Percentiles rank a stretch among this genome's conserved stretches.
Conservation (phyloP, 2,113 vertebrate species). For the Laticauda laticaudata region DNA sequence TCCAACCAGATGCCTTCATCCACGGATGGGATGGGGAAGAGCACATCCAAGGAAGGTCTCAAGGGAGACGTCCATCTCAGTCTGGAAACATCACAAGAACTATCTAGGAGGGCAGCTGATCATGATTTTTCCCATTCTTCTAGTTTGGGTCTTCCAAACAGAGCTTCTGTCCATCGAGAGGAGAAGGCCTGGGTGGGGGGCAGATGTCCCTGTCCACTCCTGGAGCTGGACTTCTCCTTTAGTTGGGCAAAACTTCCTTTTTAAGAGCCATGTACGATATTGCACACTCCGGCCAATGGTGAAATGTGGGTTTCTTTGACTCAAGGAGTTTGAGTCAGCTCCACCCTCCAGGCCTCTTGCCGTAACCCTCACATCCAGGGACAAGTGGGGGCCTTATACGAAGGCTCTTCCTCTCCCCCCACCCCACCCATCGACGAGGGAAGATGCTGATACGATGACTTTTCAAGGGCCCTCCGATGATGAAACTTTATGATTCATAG, state of each 20-base stretch:
- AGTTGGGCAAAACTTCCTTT: neutral
- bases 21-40: neutral
- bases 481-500: constrained; percentile 10
- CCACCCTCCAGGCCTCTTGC: neutral
- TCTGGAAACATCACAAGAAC: neutral
- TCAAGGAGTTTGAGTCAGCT: neutral
- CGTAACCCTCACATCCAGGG: neutral
- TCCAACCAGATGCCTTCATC: neutral
- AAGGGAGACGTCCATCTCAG: neutral
- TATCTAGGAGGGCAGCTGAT: neutral
- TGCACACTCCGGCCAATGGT: neutral
- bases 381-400: too few relatives aligned
- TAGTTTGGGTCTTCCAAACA: neutral
- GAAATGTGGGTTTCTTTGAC: neutral
- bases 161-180: neutral
- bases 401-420: neutral
- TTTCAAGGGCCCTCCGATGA: constrained; percentile 1
- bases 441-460: constrained; percentile 50
- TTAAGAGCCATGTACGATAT: neutral
- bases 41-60: neutral
- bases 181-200: neutral
- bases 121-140: neutral
- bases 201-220: neutral
- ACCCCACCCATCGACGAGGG: neutral
- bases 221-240: neutral